These are phyloP conservation scores for Melanotaenia maccullochi DNA, from an alignment of 2,797 vertebrate species.

Conservation along the genomic window DNA sequence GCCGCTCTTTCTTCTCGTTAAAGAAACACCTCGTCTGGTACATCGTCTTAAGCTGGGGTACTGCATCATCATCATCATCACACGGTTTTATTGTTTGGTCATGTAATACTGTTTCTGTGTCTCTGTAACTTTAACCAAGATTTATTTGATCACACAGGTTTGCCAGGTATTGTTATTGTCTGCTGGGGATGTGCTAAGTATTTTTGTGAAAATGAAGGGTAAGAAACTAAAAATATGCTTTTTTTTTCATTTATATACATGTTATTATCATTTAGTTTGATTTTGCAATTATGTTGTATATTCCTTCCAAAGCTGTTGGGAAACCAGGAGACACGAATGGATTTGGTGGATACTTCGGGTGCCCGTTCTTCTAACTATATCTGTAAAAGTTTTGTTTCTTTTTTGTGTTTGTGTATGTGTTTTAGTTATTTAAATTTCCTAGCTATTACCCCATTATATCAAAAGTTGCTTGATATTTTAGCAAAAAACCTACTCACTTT, in stretches of 20 bases:
- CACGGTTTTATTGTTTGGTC: background rate
- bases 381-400: conserved; percentile 80
- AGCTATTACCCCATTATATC: too few relatives aligned
- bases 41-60: conserved; percentile 93
- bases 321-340: conserved; percentile 85
- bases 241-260: background rate
- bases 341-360: conserved; percentile 95
- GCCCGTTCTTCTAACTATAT: conserved; percentile 89
- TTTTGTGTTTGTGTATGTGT: background rate
- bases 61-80: background rate
- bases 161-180: conserved; percentile 84
- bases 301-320: conserved; percentile 89
- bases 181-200: conserved; percentile 89
- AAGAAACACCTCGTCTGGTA: conserved; percentile 89
- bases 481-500: too few relatives aligned
- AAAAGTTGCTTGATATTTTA: too few relatives aligned
- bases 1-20: conserved; percentile 91
- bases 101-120: too few relatives aligned
- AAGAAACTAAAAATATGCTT: conserved; percentile 43
- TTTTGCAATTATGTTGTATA: background rate
- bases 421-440: too few relatives aligned
- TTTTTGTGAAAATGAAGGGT: conserved; percentile 90
- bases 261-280: background rate
- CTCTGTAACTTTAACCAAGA: background rate
- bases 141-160: conserved; percentile 74